Evolutionary conservation across 2,797 vertebrate genomes (phyloP), one percentile per base, ranked within the genome.

Genomic region (Lepilemur septentrionalis): DNA sequence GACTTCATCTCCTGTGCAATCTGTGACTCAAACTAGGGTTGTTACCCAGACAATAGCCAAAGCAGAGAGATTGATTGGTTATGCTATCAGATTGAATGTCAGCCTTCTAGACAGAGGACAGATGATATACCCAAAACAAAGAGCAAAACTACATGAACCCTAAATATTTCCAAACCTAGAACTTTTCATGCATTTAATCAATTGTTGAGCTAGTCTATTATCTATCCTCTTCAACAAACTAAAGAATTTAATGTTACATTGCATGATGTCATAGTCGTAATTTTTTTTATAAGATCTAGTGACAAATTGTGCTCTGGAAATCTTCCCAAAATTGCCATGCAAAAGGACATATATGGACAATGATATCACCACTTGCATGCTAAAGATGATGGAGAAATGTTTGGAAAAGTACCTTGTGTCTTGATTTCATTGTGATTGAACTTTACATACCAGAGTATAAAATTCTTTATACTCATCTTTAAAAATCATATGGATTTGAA

Each of bases 41-140:
- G 73, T 92, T 93, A 95, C 87, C 80, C 84, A 90, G 93, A 38
- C 85, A 94, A 95, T 73, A 63, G 6, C 48, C 50, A 59, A 94
- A 93, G 89, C 95, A 93, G 86, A 97, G 86, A 93, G 95, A 97
- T 94, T 80, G 92, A 96, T 96, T 96, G 94, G 91, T 96, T 96
- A 82, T 96, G 88, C 89, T 65, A 67, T 94, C 82, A 97, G 96
- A 82, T 41, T 86, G n/a, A 78, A 67, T 97, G 55, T 57, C 85
- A 30, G 30, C 76, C 7, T 83, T 72, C 89, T 88, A 96, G 86
- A 78, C 94, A 97, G 20, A 84, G 84, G 96, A 93, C 61, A 92
- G 35, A 46, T 2, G 72, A 59, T n/a, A 94, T 65, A 93, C 97
- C 84, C 80, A 20, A n/a, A 50, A 82, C 55, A 57, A 46, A 0